Conservation (phyloP, 2,888 invertebrate genomes). For the Macrosoma leucophasiata region DNA sequence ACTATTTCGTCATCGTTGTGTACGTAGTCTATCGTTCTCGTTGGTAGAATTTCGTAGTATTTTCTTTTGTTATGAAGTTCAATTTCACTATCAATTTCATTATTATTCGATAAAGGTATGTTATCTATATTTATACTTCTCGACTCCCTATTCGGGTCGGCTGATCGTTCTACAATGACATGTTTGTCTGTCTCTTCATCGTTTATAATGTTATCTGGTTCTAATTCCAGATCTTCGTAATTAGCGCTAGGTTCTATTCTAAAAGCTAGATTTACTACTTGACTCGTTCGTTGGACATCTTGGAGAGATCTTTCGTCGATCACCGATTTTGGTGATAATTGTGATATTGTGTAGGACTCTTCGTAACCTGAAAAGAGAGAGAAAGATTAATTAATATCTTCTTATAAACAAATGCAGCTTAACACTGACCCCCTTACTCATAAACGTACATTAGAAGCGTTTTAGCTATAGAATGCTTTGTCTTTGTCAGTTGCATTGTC, state of each 20-base stretch:
- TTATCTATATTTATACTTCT: conserved; percentile 74
- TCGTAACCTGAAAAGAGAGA: conserved; percentile 66
- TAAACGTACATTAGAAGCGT: no score
- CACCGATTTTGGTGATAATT: conserved; percentile 81
- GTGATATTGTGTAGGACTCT: conserved; percentile 77
- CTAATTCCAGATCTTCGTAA: conserved; percentile 36
- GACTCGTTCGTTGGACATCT: conserved; percentile 48
- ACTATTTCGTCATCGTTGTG: conserved; percentile 51
- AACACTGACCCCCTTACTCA: no score
- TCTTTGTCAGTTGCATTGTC: no score
- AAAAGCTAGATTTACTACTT: conserved; percentile 47
- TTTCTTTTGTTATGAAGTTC: conserved; percentile 67
- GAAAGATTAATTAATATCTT: conserved; percentile 7
- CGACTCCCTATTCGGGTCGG: conserved; percentile 61
- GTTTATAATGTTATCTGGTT: conserved; percentile 26
- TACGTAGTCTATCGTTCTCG: conserved; percentile 61
- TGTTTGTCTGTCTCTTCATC: conserved; percentile 48
- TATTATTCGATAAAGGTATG: conserved; percentile 69
- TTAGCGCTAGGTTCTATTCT: conserved; percentile 59
- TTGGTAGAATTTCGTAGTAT: conserved; percentile 73
- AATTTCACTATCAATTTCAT: conserved; percentile 76
- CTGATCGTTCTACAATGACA: conserved; percentile 70
- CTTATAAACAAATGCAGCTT: not conserved
- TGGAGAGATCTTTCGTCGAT: conserved; percentile 36
- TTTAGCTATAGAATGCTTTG: no score